Conservation (phyloP, 1,140 invertebrate species). For the Cherax quadricarinatus region DNA sequence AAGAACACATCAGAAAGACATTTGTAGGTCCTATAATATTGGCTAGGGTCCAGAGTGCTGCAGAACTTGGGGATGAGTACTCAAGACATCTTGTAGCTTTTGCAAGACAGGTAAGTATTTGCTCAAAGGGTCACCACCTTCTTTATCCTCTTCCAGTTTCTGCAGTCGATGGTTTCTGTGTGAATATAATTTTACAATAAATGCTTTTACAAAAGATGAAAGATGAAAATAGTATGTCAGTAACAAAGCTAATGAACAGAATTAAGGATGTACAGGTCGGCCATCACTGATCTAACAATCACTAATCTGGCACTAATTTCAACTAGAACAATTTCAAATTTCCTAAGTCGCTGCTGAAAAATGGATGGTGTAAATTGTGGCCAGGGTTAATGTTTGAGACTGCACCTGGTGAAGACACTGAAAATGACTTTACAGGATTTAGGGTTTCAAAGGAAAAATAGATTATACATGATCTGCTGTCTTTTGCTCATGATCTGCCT, state of each 20-base stretch:
- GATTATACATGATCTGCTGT: too few relatives aligned
- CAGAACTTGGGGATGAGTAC: neutral
- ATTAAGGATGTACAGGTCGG: too few relatives aligned
- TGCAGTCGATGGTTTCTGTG: conserved; percentile 16
- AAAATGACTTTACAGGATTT: too few relatives aligned
- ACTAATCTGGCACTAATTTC: neutral
- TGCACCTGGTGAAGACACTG: too few relatives aligned
- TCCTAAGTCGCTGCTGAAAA: too few relatives aligned
- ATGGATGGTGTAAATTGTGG: too few relatives aligned
- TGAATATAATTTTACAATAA: neutral
- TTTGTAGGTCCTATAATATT: neutral
- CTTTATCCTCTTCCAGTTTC: neutral
- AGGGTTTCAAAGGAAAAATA: too few relatives aligned
- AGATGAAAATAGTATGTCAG: too few relatives aligned
- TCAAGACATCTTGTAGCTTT: neutral
- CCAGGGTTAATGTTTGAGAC: too few relatives aligned
- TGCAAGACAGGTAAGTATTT: neutral
- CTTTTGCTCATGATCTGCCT: too few relatives aligned
- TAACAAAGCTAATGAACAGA: neutral
- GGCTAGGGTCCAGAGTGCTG: neutral
- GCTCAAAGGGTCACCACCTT: neutral
- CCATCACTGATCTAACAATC: neutral
- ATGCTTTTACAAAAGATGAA: neutral
- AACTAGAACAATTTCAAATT: too few relatives aligned
- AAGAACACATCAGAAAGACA: too few relatives aligned